Base-by-base conservation (phyloP, 2,113 vertebrate species). In the Vireo altiloquus region DNA sequence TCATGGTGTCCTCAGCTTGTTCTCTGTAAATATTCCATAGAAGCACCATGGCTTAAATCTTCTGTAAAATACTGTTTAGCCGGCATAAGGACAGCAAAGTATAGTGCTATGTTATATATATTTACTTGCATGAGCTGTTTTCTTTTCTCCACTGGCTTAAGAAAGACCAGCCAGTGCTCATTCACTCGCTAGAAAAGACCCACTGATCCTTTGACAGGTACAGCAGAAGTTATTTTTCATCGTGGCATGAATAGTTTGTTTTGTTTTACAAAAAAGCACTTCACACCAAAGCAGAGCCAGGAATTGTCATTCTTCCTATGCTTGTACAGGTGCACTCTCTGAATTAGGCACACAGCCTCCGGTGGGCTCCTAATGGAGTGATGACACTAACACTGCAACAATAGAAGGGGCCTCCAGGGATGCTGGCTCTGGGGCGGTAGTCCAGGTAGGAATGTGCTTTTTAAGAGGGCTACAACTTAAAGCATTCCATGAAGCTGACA, bases 241-340 rank as follows among this genome's bases (percentile, higher is more conserved):
- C 14, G 1, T 94, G 93, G 79, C 85, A 94, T 95, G 96, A 97
- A 97, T 95, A 91, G 96, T 96, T 97, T 97, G 92, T 94, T 97
- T 94, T 96, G 92, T 88, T 97, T 97, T 88, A 87, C 90, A 95
- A 95, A 96, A 97, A 87, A 92, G 70, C 92, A 96, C 94, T 97
- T 97, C 90, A 92, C 95, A 96, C 84, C 88, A 95, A 97, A 96
- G 94, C 94, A 89, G 92, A 97, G 92, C 49, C 95, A 95, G 92
- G 96, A 97, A 96, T 97, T 94, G 95, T 94, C 95, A 96, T 97
- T 97, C 96, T 96, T 97, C 60, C 92, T 94, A 65, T 98, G 98
- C 97, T 98, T 98, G 97, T 98, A 96, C 98, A 98, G 97, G 97
- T 98, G 98, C 94, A 86, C 89, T 90, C 94, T 94, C 89, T 97